Conservation (phyloP, 2,888 invertebrate species). For the Pollenia labialis region DNA sequence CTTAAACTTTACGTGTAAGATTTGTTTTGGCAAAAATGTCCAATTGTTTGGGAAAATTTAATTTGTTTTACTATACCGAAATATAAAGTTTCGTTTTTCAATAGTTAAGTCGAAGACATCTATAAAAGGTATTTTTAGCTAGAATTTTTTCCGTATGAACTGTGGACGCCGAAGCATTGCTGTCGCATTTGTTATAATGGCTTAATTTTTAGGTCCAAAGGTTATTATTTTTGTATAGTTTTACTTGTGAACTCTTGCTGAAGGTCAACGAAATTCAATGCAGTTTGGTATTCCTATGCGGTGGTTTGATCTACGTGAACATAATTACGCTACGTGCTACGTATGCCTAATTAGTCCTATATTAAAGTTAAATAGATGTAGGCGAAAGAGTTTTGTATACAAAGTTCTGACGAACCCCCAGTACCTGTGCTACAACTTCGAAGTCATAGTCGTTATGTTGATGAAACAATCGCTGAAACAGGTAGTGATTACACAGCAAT, state of each 20-base stretch:
- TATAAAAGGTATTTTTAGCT: background rate
- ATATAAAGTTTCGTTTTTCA: background rate
- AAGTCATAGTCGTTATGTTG: background rate
- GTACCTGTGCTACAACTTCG: constrained; percentile 11
- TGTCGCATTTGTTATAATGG: background rate
- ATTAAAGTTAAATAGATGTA: no score
- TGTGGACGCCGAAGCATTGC: no score
- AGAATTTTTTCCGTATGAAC: background rate
- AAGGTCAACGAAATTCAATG: no score
- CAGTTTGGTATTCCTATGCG: background rate
- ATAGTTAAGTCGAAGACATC: no score
- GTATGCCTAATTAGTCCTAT: no score
- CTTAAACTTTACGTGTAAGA: background rate
- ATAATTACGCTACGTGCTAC: background rate
- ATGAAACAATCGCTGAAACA: background rate
- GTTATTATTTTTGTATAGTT: background rate
- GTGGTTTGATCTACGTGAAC: background rate
- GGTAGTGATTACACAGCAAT: no score
- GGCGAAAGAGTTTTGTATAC: no score
- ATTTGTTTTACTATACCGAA: constrained; percentile 29
- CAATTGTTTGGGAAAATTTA: constrained; percentile 25
- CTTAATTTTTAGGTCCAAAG: constrained; percentile 10
- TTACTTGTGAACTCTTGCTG: no score
- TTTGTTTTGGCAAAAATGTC: constrained; percentile 34
- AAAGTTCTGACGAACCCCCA: no score